These are phyloP conservation scores for Atlantisia rogersi DNA, from an alignment of 2,113 vertebrate species.

Conservation along the genomic window DNA sequence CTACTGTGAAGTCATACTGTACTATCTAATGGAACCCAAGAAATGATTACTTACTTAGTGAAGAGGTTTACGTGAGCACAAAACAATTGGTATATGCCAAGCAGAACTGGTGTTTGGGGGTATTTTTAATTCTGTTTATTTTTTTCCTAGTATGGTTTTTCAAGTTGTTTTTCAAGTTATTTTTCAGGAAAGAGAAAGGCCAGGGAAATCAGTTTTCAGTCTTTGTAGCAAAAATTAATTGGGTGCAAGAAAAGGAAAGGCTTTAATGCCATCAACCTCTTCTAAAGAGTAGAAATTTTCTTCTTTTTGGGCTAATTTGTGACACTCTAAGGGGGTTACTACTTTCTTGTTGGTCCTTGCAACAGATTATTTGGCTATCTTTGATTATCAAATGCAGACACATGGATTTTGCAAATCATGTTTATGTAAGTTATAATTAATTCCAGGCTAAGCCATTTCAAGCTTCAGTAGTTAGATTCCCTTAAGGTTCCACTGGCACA, in stretches of 20 bases:
- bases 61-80: not conserved
- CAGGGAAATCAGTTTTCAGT: not conserved
- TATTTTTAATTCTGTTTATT: accelerated
- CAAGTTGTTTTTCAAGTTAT: not conserved
- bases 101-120: not conserved
- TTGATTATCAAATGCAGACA: not conserved
- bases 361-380: not conserved
- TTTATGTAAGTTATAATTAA: not conserved
- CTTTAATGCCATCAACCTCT: not conserved
- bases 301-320: not conserved
- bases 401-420: not conserved
- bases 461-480: not conserved
- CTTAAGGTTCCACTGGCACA: not conserved
- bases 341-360: not conserved
- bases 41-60: not conserved
- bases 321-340: not conserved
- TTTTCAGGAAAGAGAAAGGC: not conserved
- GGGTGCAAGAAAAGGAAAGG: accelerated
- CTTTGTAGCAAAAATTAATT: not conserved
- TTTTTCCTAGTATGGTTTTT: not conserved
- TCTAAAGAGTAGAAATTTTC: not conserved
- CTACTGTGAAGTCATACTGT: not conserved
- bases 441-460: not conserved
- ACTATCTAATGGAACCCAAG: not conserved
- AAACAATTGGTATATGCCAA: not conserved